phyloP scores from a whole-genome alignment of 2,113 vertebrate species.

The Aspiorhynchus laticeps region DNA sequence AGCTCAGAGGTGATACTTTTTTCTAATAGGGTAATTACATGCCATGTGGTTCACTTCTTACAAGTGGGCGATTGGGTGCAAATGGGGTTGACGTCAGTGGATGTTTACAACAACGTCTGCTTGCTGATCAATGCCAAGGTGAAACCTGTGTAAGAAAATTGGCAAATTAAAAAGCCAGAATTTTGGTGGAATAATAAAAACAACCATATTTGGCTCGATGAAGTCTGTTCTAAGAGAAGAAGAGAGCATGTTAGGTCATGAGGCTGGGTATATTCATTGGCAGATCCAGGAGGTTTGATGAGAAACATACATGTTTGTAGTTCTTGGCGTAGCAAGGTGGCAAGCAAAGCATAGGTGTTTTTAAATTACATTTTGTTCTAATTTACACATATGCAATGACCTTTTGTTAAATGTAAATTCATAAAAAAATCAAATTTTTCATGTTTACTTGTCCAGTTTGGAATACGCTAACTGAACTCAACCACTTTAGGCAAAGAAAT shows the following conservation, averaged over 20 bases:
- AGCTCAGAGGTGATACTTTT: constrained; percentile 34
- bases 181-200: not conserved
- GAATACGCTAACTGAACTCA: not conserved
- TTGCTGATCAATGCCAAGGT: constrained; percentile 32
- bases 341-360: not conserved
- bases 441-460: not conserved
- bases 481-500: not conserved
- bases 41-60: constrained; percentile 35
- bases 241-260: constrained; percentile 15
- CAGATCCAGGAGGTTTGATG: not conserved
- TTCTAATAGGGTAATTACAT: constrained; percentile 41
- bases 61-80: constrained; percentile 23
- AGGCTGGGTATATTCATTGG: not conserved
- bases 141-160: not conserved
- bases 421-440: not conserved
- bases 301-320: constrained; percentile 7
- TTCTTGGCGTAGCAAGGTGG: not conserved
- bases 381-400: not conserved
- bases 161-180: not conserved
- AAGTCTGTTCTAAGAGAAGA: not conserved
- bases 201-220: not conserved
- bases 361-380: not conserved
- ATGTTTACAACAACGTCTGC: constrained; percentile 34
- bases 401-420: not conserved
- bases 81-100: constrained; percentile 40